phyloP scores from a whole-genome alignment of 1,140 invertebrate species.

The Drosophila nebulosa region DNA sequence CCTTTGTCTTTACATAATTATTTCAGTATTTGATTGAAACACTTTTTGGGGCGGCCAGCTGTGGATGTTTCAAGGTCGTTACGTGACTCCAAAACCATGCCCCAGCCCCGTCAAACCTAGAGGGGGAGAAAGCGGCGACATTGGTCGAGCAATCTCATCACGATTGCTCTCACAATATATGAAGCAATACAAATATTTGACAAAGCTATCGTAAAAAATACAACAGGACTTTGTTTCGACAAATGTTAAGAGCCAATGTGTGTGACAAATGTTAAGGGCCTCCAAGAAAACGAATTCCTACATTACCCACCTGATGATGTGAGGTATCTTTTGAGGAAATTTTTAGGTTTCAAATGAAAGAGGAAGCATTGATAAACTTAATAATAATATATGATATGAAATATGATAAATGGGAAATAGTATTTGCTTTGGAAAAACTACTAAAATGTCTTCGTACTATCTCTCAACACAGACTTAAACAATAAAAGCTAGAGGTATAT shows the following conservation, averaged over 20 bases:
- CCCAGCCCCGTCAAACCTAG: background rate
- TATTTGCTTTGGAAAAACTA: too few species aligned
- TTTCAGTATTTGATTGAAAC: conserved; percentile 71
- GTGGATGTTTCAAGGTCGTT: conserved; percentile 42
- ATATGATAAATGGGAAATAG: too few species aligned
- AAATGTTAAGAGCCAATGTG: too few species aligned
- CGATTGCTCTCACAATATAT: background rate
- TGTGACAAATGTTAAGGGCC: too few species aligned
- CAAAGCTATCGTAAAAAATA: background rate
- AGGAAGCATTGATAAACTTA: too few species aligned
- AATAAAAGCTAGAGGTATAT: background rate
- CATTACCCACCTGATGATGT: too few species aligned
- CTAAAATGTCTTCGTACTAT: background rate
- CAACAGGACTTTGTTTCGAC: too few species aligned
- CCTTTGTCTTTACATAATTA: background rate
- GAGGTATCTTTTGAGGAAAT: too few species aligned
- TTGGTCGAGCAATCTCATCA: background rate
- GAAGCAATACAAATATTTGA: background rate
- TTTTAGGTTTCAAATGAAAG: too few species aligned
- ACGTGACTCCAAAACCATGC: conserved; percentile 31
- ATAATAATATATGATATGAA: too few species aligned
- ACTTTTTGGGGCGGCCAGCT: conserved; percentile 40
- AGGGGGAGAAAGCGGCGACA: background rate
- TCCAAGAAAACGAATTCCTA: too few species aligned
- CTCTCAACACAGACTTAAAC: background rate